Percentiles rank a stretch among this genome's conserved stretches.
phyloP scores from a whole-genome alignment of 2,797 vertebrate genomes.

The Staurois parvus region DNA sequence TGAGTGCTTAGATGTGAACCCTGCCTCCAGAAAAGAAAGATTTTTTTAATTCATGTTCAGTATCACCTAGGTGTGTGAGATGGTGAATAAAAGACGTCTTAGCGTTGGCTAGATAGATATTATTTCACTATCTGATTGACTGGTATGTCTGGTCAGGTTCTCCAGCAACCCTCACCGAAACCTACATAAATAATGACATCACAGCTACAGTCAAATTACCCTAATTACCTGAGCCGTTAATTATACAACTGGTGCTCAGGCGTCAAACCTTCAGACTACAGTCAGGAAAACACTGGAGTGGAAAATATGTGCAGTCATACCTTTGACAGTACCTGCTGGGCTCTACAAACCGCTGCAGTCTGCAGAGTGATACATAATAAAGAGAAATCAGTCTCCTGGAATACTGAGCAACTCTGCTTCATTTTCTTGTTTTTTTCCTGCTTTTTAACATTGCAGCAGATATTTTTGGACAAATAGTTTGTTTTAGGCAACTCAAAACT shows the following conservation, averaged over 20 bases:
- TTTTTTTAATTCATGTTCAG: background rate
- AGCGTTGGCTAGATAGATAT: background rate
- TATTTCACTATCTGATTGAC: background rate
- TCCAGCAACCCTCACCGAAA: background rate
- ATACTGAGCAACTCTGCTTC: background rate
- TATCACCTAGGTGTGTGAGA: background rate
- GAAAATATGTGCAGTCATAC: background rate
- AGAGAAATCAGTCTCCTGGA: background rate
- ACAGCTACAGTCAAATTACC: background rate
- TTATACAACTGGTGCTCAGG: background rate
- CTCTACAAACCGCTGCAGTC: background rate
- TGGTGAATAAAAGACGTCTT: background rate
- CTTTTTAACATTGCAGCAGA: background rate
- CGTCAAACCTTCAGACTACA: background rate
- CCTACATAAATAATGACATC: constrained; percentile 10
- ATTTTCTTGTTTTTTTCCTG: background rate
- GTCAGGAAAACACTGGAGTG: background rate
- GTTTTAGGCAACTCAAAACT: background rate
- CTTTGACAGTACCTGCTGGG: constrained; percentile 14
- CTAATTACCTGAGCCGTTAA: background rate
- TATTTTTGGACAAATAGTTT: background rate
- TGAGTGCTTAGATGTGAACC: no score
- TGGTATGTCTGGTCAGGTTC: background rate
- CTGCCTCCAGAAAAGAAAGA: no score
- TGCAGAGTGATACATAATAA: background rate